Percentiles rank a stretch among this genome's conserved stretches.
phyloP scores from a whole-genome alignment of 1,140 invertebrate genomes.

The Microvelia longipes region DNA sequence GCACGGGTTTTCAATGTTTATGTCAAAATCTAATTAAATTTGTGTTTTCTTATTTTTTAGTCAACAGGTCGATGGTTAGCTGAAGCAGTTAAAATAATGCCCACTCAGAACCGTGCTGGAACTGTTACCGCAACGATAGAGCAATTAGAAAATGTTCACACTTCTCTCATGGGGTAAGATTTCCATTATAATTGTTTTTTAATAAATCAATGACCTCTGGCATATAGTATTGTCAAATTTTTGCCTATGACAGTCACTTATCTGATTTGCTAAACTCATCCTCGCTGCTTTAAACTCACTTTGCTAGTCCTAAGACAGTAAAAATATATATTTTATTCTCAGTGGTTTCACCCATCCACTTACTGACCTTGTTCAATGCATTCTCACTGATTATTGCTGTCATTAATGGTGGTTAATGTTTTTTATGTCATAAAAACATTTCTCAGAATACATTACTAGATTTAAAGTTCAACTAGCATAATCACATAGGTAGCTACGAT shows the following conservation, averaged over 20 bases:
- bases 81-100: conserved; percentile 54
- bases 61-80: conserved; percentile 52
- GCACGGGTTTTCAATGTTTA: too few relatives aligned
- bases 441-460: too few relatives aligned
- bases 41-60: conserved; percentile 28
- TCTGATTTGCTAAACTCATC: too few relatives aligned
- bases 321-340: conserved; percentile 9
- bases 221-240: conserved; percentile 9
- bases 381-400: too few relatives aligned
- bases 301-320: too few relatives aligned
- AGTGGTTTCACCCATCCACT: background rate
- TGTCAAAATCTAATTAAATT: too few relatives aligned
- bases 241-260: too few relatives aligned
- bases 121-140: conserved; percentile 58
- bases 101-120: conserved; percentile 55
- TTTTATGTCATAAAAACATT: too few relatives aligned
- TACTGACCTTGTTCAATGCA: background rate
- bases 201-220: conserved; percentile 1
- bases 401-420: too few relatives aligned
- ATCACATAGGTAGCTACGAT: too few relatives aligned
- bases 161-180: conserved; percentile 48
- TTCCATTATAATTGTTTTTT: background rate
- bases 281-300: too few relatives aligned
- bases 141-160: conserved; percentile 74
- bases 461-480: too few relatives aligned